Evolutionary conservation across 2,888 invertebrate genomes (phyloP).

Genomic region (Nycteola revayana): DNA sequence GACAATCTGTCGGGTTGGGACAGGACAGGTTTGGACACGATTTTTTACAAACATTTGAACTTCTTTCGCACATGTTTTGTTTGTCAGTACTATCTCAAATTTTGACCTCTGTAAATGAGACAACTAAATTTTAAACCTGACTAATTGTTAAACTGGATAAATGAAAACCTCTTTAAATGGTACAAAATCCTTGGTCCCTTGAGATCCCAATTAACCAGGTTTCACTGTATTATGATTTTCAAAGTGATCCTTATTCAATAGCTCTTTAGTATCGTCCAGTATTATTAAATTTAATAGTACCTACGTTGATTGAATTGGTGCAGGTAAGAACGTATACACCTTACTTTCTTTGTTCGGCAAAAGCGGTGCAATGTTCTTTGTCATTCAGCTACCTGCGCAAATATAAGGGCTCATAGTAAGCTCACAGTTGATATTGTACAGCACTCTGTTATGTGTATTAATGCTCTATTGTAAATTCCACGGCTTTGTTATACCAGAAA

Average conservation of each 20-base stretch:
- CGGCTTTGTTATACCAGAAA: constrained; percentile 10
- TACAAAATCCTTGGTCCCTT: too few relatives aligned
- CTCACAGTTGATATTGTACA: constrained; percentile 24
- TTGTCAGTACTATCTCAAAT: too few relatives aligned
- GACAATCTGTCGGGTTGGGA: too few relatives aligned
- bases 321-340: constrained; percentile 38
- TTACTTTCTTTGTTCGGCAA: constrained; percentile 32
- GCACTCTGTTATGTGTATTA: constrained; percentile 22
- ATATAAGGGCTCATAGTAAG: constrained; percentile 28
- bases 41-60: too few relatives aligned
- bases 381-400: constrained; percentile 31
- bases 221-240: not conserved
- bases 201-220: too few relatives aligned
- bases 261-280: constrained; percentile 11
- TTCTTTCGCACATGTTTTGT: too few relatives aligned
- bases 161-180: too few relatives aligned
- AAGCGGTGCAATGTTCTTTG: constrained; percentile 29
- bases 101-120: too few relatives aligned
- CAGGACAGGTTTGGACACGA: too few relatives aligned
- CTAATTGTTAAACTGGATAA: not conserved
- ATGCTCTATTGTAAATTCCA: constrained; percentile 16
- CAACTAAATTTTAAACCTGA: too few relatives aligned
- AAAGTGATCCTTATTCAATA: constrained; percentile 6
- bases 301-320: constrained; percentile 24
- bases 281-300: constrained; percentile 23